A percentile compares a stretch with the other conserved stretches of the same genome.
Conservation (phyloP, 1,140 invertebrate species). For the Penaeus chinensis region DNA sequence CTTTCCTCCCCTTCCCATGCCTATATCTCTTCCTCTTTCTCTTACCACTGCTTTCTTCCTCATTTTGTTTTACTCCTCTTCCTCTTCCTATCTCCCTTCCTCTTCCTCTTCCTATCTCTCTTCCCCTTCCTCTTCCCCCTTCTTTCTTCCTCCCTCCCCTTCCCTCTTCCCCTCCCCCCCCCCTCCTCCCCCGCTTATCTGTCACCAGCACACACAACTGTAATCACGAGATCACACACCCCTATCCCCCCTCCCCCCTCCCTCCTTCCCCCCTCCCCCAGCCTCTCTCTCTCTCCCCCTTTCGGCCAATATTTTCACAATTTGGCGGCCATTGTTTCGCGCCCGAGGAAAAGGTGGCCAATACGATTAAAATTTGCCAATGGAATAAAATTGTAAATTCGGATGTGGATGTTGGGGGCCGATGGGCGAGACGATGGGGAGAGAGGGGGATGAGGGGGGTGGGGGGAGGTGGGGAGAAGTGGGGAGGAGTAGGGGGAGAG, state of each 20-base stretch:
- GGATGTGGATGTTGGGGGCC: background rate
- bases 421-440: background rate
- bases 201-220: conserved; percentile 40
- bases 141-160: too few relatives aligned
- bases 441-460: background rate
- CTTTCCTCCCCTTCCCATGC: too few relatives aligned
- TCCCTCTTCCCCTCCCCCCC: background rate
- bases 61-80: too few relatives aligned
- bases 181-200: background rate
- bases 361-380: conserved; percentile 56
- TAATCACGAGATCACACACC: background rate
- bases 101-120: too few relatives aligned
- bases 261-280: background rate
- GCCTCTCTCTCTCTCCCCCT: too few relatives aligned
- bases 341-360: conserved; percentile 35
- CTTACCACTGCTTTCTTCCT: too few relatives aligned
- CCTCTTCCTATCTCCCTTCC: too few relatives aligned
- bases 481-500: too few relatives aligned
- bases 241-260: background rate
- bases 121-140: too few relatives aligned
- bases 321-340: conserved; percentile 45
- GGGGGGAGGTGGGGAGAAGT: background rate
- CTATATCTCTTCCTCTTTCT: too few relatives aligned
- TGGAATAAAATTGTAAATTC: conserved; percentile 55
- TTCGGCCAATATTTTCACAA: conserved; percentile 48